Conservation (phyloP, 2,888 invertebrate species). For the Noctua fimbriata region DNA sequence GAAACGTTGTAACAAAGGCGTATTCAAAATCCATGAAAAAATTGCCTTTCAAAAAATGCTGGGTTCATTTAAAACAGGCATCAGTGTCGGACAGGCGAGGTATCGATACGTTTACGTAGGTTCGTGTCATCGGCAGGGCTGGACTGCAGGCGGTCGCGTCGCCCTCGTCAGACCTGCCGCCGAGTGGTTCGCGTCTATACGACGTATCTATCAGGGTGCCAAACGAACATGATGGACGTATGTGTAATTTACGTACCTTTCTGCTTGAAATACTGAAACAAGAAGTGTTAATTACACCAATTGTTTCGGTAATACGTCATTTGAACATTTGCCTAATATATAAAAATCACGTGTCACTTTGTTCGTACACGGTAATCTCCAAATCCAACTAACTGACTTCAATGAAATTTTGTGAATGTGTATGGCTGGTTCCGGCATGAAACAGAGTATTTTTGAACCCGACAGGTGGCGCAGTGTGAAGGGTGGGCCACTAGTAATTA, state of each 20-base stretch:
- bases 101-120: constrained; percentile 57
- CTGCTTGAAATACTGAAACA: background rate
- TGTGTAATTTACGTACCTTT: background rate
- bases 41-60: constrained; percentile 3
- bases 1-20: background rate
- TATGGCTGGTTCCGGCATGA: background rate
- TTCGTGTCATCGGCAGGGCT: constrained; percentile 66
- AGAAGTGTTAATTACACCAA: background rate
- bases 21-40: constrained; percentile 29
- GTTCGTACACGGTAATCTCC: background rate
- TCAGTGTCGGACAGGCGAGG: constrained; percentile 38
- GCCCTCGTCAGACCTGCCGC: constrained; percentile 44
- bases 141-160: constrained; percentile 61
- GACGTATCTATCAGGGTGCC: constrained; percentile 4
- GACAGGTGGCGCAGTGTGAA: background rate
- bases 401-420: background rate
- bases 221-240: background rate
- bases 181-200: constrained; percentile 30
- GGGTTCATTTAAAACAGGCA: constrained; percentile 36
- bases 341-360: background rate
- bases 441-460: background rate
- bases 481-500: background rate
- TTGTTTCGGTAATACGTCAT: background rate
- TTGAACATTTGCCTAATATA: background rate
- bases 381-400: background rate